A percentile compares a stretch with the other conserved stretches of the same genome.
Conservation (phyloP, 2,888 invertebrate species). For the Drosophila fulvimacula region DNA sequence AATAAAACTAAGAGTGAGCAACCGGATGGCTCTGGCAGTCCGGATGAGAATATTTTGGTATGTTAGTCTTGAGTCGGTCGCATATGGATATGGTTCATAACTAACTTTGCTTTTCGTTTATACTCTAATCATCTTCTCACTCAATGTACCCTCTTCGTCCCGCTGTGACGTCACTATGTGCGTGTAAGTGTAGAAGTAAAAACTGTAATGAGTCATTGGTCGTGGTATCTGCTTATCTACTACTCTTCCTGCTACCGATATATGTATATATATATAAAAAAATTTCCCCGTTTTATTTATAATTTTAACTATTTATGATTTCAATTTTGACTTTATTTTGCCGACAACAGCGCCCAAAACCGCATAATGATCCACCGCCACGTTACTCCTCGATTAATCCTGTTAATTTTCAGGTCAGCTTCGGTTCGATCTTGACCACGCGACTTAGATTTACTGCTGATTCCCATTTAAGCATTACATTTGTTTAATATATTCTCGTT, state of each 20-base stretch:
- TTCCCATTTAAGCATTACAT: constrained; percentile 13
- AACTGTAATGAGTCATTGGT: constrained; percentile 50
- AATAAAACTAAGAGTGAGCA: constrained; percentile 85
- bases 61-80: constrained; percentile 69
- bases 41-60: constrained; percentile 91
- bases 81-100: constrained; percentile 28
- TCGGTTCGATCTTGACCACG: constrained; percentile 30
- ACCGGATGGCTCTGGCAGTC: constrained; percentile 89
- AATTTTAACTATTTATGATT: constrained; percentile 40
- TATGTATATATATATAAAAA: not conserved
- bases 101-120: constrained; percentile 65
- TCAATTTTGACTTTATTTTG: constrained; percentile 48
- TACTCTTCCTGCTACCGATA: constrained; percentile 15
- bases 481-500: constrained; percentile 8
- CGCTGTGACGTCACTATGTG: constrained; percentile 57
- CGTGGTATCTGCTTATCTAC: constrained; percentile 31
- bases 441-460: constrained; percentile 14
- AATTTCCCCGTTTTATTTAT: not conserved
- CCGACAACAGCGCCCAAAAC: constrained; percentile 73
- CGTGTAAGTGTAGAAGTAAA: constrained; percentile 60
- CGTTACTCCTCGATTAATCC: constrained; percentile 84
- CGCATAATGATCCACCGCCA: constrained; percentile 83
- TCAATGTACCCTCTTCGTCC: constrained; percentile 17
- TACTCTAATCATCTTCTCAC: not conserved
- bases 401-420: constrained; percentile 84